Percentiles rank a stretch among this genome's conserved stretches.
Evolutionary conservation across 2,113 vertebrate species (phyloP).

Genomic region (Microcebus tavaratra): DNA sequence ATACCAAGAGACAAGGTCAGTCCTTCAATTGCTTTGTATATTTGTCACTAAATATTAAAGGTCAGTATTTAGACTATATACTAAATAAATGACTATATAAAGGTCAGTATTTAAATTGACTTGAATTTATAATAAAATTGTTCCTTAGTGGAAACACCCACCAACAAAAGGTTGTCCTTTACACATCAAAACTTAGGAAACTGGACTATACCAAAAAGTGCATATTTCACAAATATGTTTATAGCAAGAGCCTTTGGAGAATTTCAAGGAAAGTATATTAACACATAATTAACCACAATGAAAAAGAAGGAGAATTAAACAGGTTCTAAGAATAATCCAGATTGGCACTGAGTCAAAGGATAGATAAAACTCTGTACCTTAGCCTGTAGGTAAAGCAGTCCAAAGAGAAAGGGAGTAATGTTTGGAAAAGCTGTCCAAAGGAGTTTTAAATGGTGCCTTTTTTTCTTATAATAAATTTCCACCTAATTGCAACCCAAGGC

Average conservation of each 20-base stretch:
- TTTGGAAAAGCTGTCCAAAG: background rate
- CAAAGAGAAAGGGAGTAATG: background rate
- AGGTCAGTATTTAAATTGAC: background rate
- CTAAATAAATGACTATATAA: background rate
- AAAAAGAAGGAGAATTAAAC: background rate
- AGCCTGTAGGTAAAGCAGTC: background rate
- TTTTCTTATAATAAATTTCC: background rate
- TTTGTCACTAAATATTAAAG: background rate
- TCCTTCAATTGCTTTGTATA: background rate
- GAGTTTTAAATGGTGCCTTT: background rate
- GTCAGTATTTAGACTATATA: background rate
- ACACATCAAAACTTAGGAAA: background rate
- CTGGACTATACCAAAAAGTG: background rate
- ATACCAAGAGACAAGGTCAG: background rate
- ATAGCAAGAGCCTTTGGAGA: background rate
- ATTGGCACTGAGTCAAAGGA: background rate
- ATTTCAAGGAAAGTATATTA: background rate
- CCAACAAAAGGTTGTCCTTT: background rate
- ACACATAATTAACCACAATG: background rate
- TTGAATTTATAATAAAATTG: conserved; percentile 29
- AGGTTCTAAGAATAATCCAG: background rate
- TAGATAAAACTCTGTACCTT: background rate
- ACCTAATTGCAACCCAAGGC: background rate
- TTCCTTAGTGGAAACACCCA: background rate
- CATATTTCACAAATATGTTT: background rate